A percentile compares a stretch with the other conserved stretches of the same genome.
Evolutionary conservation across 2,888 invertebrate species (phyloP).

Genomic region (Calliscelio sp.): DNA sequence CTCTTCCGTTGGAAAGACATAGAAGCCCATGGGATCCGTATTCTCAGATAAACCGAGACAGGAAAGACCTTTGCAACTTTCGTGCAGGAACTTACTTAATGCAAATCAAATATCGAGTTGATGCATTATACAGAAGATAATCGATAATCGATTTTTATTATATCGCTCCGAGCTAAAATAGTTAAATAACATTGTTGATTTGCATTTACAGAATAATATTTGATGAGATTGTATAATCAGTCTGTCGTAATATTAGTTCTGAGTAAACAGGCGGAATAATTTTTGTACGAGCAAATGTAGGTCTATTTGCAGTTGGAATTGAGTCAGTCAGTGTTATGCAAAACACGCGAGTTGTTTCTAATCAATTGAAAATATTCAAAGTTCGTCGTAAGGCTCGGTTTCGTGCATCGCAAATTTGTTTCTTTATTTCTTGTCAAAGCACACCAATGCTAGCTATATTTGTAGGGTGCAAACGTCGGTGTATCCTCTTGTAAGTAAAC

Average conservation of each 20-base stretch:
- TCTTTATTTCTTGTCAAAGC: constrained; percentile 67
- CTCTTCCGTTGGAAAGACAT: constrained; percentile 49
- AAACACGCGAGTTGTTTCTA: constrained; percentile 39
- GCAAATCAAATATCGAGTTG: constrained; percentile 49
- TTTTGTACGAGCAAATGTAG: too few species aligned
- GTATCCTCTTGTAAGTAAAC: constrained; percentile 73
- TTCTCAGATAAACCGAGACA: constrained; percentile 57
- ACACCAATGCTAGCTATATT: constrained; percentile 37
- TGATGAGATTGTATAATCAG: too few species aligned
- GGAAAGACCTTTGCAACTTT: constrained; percentile 35
- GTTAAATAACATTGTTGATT: too few species aligned
- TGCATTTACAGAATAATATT: too few species aligned
- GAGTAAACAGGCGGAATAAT: too few species aligned
- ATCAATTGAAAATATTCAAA: constrained; percentile 32
- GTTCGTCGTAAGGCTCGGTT: constrained; percentile 8
- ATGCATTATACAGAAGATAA: constrained; percentile 18
- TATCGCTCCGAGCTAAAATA: background rate
- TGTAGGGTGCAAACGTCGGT: constrained; percentile 72
- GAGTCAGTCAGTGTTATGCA: constrained; percentile 39
- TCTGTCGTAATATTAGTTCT: too few species aligned
- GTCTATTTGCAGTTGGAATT: too few species aligned
- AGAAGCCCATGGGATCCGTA: constrained; percentile 62
- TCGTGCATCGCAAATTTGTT: constrained; percentile 17
- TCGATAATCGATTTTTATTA: constrained; percentile 37
- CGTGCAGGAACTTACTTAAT: constrained; percentile 42